Percentiles rank a stretch among this genome's conserved stretches.
Evolutionary conservation across 2,797 vertebrate genomes (phyloP).

Genomic region (Buphagus erythrorhynchus): DNA sequence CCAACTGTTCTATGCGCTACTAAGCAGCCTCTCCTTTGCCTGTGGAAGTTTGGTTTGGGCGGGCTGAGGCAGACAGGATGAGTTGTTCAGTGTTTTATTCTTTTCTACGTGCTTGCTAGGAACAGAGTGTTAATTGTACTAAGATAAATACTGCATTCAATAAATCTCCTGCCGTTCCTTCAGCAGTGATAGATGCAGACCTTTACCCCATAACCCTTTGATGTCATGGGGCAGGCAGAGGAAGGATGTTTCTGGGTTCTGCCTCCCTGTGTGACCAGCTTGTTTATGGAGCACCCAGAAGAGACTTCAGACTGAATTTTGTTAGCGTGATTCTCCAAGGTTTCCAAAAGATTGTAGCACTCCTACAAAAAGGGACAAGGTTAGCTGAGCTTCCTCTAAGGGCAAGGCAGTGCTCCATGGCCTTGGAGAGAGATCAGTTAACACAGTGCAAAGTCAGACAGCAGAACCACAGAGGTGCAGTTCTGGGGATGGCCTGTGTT

Average conservation of each 20-base stretch:
- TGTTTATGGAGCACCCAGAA: background rate
- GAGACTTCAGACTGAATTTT: background rate
- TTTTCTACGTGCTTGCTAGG: background rate
- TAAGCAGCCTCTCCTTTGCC: background rate
- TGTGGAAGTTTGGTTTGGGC: background rate
- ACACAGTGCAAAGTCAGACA: background rate
- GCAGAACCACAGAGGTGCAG: background rate
- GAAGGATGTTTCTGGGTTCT: background rate
- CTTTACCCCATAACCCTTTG: fast-evolving
- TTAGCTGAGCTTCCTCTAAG: background rate
- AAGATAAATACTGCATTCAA: background rate
- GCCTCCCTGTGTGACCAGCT: background rate
- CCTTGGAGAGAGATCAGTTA: background rate
- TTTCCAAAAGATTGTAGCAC: background rate
- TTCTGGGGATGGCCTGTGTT: background rate
- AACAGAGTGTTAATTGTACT: background rate
- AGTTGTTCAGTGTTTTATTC: background rate
- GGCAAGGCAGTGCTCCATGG: background rate
- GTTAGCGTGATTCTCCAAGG: background rate
- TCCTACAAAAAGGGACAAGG: background rate
- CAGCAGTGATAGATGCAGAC: background rate
- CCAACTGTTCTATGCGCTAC: background rate
- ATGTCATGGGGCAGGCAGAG: background rate
- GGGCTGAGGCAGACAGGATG: background rate
- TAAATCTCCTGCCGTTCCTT: background rate